Evolutionary conservation across 1,140 invertebrate species (phyloP), one percentile per base, ranked within the genome.

Genomic region (Probaryconus sp.): DNA sequence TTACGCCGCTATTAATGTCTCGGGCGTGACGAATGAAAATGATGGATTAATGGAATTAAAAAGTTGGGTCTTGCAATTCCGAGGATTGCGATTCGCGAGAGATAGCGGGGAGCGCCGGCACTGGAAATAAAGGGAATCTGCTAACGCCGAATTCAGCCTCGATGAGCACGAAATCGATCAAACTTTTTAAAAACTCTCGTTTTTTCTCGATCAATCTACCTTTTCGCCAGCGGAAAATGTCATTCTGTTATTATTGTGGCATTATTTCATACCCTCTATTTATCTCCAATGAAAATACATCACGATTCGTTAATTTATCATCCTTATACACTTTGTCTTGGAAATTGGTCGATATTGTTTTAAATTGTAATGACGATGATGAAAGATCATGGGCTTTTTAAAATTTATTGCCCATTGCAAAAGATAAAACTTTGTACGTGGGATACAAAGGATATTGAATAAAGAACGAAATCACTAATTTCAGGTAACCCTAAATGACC

Each of bases 1-100:
- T 76, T 76, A 71, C 65, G 61, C 56, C 51, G 51, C 73, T 76
- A 76, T 76, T 76, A 72, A 76, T 76, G 74, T 71, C 74, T 45
- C 74, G 56, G 55, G 63, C 64, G 68, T 71, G 74, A 76, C 68
- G 68, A 76, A 76, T 71, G 74, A 76, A 76, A 76, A 76, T 76
- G 73, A 76, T 71, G 67, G 73, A 76, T 76, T 76, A 76, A 76
- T 76, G 73, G 63, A 76, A 76, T 76, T 76, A 70, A 76, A 76
- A 76, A 76, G 67, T 76, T 67, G 30, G 67, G 40, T 71, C 51
- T 63, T 67, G 73, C 73, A 58, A 63, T 70, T 70, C 50, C 47
- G 67, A 70, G 61, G 50, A 61, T 47, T 47, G 47, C 42, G 72
- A 71, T 76, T 76, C 67, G 73, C 65, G 48, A 70, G 17, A 70